Percentiles rank a stretch among this genome's conserved stretches.
These are phyloP conservation scores for Battus philenor DNA, from an alignment of 1,140 invertebrate species.

Conservation along the genomic window DNA sequence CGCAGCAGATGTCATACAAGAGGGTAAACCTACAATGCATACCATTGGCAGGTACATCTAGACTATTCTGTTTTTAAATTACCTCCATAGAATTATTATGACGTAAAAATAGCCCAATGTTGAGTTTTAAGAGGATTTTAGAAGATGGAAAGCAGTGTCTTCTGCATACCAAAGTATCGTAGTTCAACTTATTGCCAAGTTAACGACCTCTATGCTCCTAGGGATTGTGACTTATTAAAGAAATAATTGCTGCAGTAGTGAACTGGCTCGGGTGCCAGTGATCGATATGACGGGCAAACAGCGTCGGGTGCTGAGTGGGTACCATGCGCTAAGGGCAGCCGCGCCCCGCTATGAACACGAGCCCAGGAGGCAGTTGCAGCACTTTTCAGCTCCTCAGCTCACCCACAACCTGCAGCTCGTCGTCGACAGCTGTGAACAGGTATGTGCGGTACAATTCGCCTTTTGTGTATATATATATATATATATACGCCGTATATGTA, in stretches of 20 bases:
- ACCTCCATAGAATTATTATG: too few species aligned
- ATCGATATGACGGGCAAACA: conserved; percentile 99
- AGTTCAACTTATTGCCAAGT: too few species aligned
- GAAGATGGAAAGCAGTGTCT: too few species aligned
- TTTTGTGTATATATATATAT: too few species aligned
- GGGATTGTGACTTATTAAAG: too few species aligned
- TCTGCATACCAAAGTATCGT: too few species aligned
- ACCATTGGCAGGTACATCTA: conserved; percentile 71
- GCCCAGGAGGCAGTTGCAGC: conserved; percentile 77
- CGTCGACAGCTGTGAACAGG: conserved; percentile 94
- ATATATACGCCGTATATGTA: too few species aligned
- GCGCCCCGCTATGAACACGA: conserved; percentile 79
- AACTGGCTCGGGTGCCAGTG: conserved; percentile 92
- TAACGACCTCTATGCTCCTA: too few species aligned
- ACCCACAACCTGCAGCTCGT: conserved; percentile 94
- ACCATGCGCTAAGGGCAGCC: conserved; percentile 88
- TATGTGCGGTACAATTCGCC: too few species aligned
- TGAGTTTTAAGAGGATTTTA: too few species aligned
- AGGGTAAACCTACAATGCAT: conserved; percentile 82
- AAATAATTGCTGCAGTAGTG: too few species aligned
- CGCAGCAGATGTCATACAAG: conserved; percentile 94
- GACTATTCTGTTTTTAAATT: conserved; percentile 1
- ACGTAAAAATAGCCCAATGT: too few species aligned
- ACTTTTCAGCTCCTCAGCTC: conserved; percentile 91
- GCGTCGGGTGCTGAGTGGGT: conserved; percentile 94